A percentile compares a stretch with the other conserved stretches of the same genome.
phyloP scores from a whole-genome alignment of 2,113 vertebrate genomes.

The Sciurus niger region DNA sequence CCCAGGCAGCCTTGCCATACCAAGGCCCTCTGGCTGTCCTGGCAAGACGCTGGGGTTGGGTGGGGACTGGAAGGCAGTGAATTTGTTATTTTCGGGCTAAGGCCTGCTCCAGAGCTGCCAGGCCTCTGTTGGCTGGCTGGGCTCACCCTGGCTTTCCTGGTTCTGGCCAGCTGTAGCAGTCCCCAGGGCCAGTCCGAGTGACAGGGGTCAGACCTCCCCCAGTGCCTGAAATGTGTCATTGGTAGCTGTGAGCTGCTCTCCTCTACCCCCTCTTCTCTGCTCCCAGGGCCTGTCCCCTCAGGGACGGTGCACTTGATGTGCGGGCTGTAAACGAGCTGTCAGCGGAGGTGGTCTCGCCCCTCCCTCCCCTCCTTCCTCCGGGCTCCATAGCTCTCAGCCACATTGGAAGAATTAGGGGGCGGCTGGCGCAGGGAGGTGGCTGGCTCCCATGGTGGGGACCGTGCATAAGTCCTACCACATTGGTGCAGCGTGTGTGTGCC shows the following conservation, averaged over 20 bases:
- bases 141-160: not conserved
- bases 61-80: not conserved
- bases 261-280: not conserved
- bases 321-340: constrained; percentile 65
- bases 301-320: constrained; percentile 48
- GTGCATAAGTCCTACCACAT: constrained; percentile 78
- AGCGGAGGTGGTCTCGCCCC: constrained; percentile 73
- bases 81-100: constrained; percentile 2
- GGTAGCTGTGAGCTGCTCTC: constrained; percentile 38
- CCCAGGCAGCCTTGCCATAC: not conserved
- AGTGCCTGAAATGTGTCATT: constrained; percentile 56
- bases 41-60: not conserved
- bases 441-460: constrained; percentile 67
- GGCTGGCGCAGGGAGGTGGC: constrained; percentile 63
- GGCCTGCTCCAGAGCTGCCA: not conserved
- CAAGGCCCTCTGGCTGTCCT: not conserved
- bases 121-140: not conserved
- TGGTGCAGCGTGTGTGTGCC: not conserved
- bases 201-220: constrained; percentile 51
- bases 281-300: not conserved
- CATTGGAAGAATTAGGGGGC: constrained; percentile 80
- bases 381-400: constrained; percentile 61
- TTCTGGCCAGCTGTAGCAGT: constrained; percentile 13
- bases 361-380: not conserved
- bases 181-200: constrained; percentile 37